Evolutionary conservation across 2,113 vertebrate genomes (phyloP).

Genomic region (Lanius collurio): DNA sequence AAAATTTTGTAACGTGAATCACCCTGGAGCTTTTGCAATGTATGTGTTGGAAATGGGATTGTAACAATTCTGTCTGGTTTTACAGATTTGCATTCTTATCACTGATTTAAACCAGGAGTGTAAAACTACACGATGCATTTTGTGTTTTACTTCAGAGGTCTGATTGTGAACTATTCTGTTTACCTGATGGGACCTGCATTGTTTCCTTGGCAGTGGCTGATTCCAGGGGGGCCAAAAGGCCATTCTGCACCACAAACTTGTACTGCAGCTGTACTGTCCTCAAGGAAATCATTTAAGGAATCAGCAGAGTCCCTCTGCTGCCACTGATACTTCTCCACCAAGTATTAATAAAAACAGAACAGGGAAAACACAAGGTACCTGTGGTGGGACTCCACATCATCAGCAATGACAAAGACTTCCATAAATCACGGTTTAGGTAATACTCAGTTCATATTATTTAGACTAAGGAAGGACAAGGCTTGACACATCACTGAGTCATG

Average conservation of each 20-base stretch:
- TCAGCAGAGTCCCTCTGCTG: not conserved
- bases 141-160: not conserved
- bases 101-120: not conserved
- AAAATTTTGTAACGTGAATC: not conserved
- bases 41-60: not conserved
- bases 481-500: not conserved
- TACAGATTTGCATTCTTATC: not conserved
- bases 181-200: not conserved
- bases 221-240: not conserved
- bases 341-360: not conserved
- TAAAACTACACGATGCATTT: not conserved
- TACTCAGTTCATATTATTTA: not conserved
- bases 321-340: not conserved
- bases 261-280: not conserved
- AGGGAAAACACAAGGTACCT: not conserved
- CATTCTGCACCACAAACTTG: not conserved
- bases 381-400: not conserved
- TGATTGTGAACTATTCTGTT: not conserved
- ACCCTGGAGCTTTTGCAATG: not conserved
- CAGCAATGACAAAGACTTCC: not conserved
- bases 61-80: not conserved
- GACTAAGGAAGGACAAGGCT: not conserved
- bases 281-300: not conserved
- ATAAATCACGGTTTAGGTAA: not conserved
- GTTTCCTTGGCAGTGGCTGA: not conserved